A percentile compares a stretch with the other conserved stretches of the same genome.
Conservation (phyloP, 1,140 invertebrate species). For the Musca domestica region DNA sequence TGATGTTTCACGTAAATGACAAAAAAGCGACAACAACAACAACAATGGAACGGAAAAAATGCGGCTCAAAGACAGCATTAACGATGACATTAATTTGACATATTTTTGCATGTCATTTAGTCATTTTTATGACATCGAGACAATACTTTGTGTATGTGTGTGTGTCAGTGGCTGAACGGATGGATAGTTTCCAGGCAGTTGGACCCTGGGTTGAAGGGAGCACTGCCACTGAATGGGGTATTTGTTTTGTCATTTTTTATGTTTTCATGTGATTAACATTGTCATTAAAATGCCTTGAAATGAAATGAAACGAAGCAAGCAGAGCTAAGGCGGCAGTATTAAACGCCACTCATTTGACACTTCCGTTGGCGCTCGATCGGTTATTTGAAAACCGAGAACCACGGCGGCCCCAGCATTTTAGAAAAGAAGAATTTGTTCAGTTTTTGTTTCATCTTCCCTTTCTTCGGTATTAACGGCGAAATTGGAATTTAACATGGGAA, state of each 20-base stretch:
- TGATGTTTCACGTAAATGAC: slow-evolving; percentile 10
- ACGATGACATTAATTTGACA: slow-evolving; percentile 22
- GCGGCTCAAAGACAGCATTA: not conserved
- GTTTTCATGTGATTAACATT: slow-evolving; percentile 9
- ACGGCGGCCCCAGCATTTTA: too few relatives aligned
- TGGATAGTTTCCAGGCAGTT: too few relatives aligned
- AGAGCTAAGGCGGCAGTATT: slow-evolving; percentile 16
- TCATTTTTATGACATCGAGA: slow-evolving; percentile 14
- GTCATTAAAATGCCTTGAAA: slow-evolving; percentile 6
- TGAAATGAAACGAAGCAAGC: not conserved
- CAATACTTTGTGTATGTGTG: not conserved
- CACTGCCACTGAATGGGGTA: too few relatives aligned
- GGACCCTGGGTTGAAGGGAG: too few relatives aligned
- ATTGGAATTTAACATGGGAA: slow-evolving; percentile 33
- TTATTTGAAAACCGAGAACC: not conserved
- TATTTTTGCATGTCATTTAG: slow-evolving; percentile 18
- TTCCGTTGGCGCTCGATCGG: slow-evolving; percentile 37
- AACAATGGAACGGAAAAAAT: not conserved
- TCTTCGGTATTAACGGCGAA: slow-evolving; percentile 47
- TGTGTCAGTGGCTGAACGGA: too few relatives aligned
- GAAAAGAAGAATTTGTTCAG: too few relatives aligned
- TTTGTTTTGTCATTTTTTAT: too few relatives aligned
- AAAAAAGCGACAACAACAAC: not conserved
- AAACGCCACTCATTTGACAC: slow-evolving; percentile 50
- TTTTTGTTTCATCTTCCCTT: not conserved